Evolutionary conservation across 2,797 vertebrate genomes (phyloP).

Genomic region (Triplophysa yarkandensis): DNA sequence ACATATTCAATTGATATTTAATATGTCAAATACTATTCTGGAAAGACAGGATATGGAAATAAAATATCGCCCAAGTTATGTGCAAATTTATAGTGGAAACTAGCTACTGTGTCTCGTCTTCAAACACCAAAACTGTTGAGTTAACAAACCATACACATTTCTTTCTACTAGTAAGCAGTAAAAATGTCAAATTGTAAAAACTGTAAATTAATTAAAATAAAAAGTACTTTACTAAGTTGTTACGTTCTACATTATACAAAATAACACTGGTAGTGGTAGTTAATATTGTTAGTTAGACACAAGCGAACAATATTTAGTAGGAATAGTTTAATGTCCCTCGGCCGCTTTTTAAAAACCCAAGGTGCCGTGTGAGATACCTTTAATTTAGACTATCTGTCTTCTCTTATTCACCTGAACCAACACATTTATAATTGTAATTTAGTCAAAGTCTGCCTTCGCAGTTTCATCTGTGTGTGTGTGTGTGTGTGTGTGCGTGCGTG

Average conservation of each 20-base stretch:
- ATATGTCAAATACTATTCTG: too few relatives aligned
- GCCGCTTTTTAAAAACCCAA: background rate
- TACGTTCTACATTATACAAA: background rate
- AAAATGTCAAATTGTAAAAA: too few relatives aligned
- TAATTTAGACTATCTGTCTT: background rate
- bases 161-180: too few relatives aligned
- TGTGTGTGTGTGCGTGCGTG: background rate
- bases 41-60: too few relatives aligned
- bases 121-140: too few relatives aligned
- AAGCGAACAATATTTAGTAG: background rate
- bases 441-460: conserved; percentile 23
- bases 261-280: background rate
- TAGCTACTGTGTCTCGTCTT: too few relatives aligned
- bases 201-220: too few relatives aligned
- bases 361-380: background rate
- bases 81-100: too few relatives aligned
- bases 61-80: too few relatives aligned
- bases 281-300: too few relatives aligned
- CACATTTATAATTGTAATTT: conserved; percentile 8
- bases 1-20: too few relatives aligned
- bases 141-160: too few relatives aligned
- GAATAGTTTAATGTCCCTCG: background rate
- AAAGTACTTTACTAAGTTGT: background rate
- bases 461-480: conserved; percentile 40
- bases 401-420: background rate